A percentile compares a stretch with the other conserved stretches of the same genome.
These are phyloP conservation scores for Neogobius melanostomus DNA, from an alignment of 2,113 vertebrate species.

Conservation along the genomic window DNA sequence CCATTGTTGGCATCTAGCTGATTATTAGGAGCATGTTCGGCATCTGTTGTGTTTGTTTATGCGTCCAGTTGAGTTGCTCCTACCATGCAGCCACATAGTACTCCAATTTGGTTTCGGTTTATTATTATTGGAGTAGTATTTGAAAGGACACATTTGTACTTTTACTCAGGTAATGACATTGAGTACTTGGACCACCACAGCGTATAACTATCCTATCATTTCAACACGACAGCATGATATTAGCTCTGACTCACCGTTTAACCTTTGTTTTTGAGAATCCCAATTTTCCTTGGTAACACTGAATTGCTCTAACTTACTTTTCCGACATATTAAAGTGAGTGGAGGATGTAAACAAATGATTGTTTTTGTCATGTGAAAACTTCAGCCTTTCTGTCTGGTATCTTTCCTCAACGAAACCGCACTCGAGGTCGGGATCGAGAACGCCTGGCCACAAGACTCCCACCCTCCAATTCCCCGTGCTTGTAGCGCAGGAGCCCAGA, in stretches of 20 bases:
- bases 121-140: no score
- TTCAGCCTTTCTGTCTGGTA: conserved; percentile 70
- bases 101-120: no score
- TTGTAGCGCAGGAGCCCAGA: conserved; percentile 71
- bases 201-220: conserved; percentile 51
- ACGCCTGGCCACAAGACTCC: conserved; percentile 71
- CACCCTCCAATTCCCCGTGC: conserved; percentile 69
- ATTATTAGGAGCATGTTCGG: no score
- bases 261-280: conserved; percentile 43
- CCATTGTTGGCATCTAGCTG: no score
- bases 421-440: conserved; percentile 61
- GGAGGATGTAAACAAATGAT: conserved; percentile 66
- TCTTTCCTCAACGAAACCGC: conserved; percentile 72
- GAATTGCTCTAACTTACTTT: conserved; percentile 23
- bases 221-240: conserved; percentile 55
- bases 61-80: no score
- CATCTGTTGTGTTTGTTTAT: no score
- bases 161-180: no score
- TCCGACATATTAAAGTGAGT: conserved; percentile 48
- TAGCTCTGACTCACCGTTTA: conserved; percentile 44
- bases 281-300: conserved; percentile 46
- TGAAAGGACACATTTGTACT: no score
- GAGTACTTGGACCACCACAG: background rate
- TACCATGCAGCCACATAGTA: no score
- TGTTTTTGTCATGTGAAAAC: conserved; percentile 76